Conservation (phyloP, 2,888 invertebrate genomes). For the Eumacrocentrus americanus region DNA sequence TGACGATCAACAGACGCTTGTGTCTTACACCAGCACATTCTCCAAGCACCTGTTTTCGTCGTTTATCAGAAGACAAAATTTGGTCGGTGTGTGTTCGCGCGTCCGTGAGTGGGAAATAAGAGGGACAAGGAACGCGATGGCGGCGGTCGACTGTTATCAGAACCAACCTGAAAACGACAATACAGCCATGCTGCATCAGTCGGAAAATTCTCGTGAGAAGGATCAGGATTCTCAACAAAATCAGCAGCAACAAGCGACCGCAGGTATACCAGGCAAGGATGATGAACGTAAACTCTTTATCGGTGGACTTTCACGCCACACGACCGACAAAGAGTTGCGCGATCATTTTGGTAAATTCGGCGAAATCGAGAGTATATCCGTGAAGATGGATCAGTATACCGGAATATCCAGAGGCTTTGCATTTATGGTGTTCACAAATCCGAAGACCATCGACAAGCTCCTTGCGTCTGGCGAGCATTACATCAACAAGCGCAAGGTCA, state of each 20-base stretch:
- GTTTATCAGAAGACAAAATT: neutral
- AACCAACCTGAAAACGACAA: conserved; percentile 46
- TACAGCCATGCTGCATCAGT: conserved; percentile 36
- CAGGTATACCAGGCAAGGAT: conserved; percentile 61
- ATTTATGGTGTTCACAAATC: conserved; percentile 69
- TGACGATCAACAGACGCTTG: no score
- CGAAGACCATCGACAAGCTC: conserved; percentile 66
- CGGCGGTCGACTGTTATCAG: conserved; percentile 57
- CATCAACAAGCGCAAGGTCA: conserved; percentile 67
- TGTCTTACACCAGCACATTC: neutral
- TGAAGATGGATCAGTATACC: conserved; percentile 70
- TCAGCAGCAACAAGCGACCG: conserved; percentile 51
- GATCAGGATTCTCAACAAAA: conserved; percentile 37
- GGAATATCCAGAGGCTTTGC: conserved; percentile 71
- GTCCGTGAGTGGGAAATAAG: conserved; percentile 6
- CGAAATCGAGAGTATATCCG: conserved; percentile 68
- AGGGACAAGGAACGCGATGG: conserved; percentile 43
- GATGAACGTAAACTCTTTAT: conserved; percentile 70
- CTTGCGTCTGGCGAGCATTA: conserved; percentile 65
- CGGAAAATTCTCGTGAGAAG: conserved; percentile 24
- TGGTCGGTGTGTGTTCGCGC: neutral
- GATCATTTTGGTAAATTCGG: conserved; percentile 71
- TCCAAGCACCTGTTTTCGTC: conserved; percentile 4
- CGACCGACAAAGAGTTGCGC: conserved; percentile 67
- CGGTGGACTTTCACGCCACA: conserved; percentile 70